Evolutionary conservation across 1,140 invertebrate genomes (phyloP), one percentile per base, ranked within the genome.

Genomic region (Melanaphis sacchari): DNA sequence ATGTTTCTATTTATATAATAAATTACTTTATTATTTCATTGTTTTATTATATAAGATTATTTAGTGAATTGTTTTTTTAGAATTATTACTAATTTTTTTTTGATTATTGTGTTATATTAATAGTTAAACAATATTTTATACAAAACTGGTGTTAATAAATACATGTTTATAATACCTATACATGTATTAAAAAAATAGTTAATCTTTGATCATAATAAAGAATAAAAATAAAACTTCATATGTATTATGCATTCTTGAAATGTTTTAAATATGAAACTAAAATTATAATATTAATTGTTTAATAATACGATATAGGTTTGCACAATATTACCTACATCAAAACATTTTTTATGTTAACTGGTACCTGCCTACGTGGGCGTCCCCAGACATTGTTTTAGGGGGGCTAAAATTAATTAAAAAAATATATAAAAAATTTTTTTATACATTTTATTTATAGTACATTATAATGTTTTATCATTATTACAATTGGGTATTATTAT

Each of bases 11-110:
- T 52, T 46, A 49, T 49, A 52, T 49, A 52, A 49, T 88, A 41
- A 66, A 85, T 40, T 88, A 43, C 26, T 41, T 85, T 43, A 85
- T 85, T 43, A 85, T 49, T 38, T 49, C 6, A 36, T 52, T 88
- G 43, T 88, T 49, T 88, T 52, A 76, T 76, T 76, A 15, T n/a
- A 76, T 76, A 76, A 76, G 59, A 18, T 88, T 43, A 85, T 49
- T 88, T 88, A 88, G n/a, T 52, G 43, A 88, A 88, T 52, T 88
- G 18, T 87, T 87, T 49, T 88, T 31, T 49, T 49, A 52, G 38
- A 9, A 88, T 49, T 36, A 18, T 49, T n/a, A n/a, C n/a, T n/a
- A 84, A 41, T 84, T 1, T 9, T 41, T 41, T 88, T 49, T 38
- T 88, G 7, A 22, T 49, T 46, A 8, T 49, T 88, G 18, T 88